A percentile compares a stretch with the other conserved stretches of the same genome.
These are phyloP conservation scores for Dugesia japonica DNA, from an alignment of 2,888 invertebrate species.

Conservation along the genomic window DNA sequence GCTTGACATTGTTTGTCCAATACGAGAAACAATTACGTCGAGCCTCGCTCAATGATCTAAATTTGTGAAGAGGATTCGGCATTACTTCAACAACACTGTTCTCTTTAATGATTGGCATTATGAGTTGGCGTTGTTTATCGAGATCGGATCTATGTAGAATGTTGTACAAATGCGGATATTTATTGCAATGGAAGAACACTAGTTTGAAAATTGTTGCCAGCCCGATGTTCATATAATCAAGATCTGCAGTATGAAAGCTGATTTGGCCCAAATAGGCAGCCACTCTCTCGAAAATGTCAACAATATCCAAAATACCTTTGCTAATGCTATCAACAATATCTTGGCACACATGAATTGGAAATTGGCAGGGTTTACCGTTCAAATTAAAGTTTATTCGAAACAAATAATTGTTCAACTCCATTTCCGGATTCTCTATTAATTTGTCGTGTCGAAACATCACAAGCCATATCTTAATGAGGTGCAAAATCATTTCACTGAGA, in stretches of 20 bases:
- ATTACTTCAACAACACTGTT: background rate
- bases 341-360: background rate
- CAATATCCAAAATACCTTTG: background rate
- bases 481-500: background rate
- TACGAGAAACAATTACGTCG: background rate
- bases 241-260: background rate
- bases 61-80: background rate
- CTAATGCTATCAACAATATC: background rate
- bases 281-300: background rate
- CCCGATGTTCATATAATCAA: background rate
- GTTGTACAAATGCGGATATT: background rate
- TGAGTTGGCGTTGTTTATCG: background rate
- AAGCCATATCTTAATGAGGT: background rate
- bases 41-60: background rate
- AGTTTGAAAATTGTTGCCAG: background rate
- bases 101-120: background rate
- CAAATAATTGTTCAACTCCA: background rate
- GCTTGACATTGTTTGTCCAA: background rate
- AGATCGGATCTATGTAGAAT: background rate
- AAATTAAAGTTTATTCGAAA: background rate
- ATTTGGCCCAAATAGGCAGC: background rate
- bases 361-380: background rate
- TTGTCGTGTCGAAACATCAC: background rate
- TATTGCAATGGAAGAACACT: background rate
- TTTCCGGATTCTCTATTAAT: background rate